Percentiles rank a stretch among this genome's conserved stretches.
Evolutionary conservation across 2,888 invertebrate species (phyloP).

Genomic region (Drosophila monieri): DNA sequence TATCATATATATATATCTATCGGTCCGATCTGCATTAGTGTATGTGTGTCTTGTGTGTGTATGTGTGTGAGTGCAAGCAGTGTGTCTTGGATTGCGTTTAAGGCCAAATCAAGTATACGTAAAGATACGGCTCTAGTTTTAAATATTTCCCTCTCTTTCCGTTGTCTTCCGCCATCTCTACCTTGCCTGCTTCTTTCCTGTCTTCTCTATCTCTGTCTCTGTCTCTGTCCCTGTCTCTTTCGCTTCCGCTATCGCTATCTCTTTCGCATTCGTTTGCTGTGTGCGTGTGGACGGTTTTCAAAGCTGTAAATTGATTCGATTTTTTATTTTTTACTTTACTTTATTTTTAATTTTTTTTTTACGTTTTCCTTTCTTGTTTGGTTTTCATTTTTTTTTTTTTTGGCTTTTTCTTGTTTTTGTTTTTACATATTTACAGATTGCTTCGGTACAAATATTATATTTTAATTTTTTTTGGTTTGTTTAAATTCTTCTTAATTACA

Average conservation of each 20-base stretch:
- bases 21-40: conserved; percentile 13
- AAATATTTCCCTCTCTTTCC: conserved; percentile 11
- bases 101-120: conserved; percentile 73
- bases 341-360: conserved; percentile 38
- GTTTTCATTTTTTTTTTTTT: conserved; percentile 37
- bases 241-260: conserved; percentile 23
- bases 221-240: conserved; percentile 31
- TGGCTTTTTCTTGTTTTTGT: conserved; percentile 54
- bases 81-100: conserved; percentile 37
- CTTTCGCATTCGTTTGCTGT: conserved; percentile 62
- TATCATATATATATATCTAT: conserved; percentile 13
- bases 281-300: conserved; percentile 79
- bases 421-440: conserved; percentile 43
- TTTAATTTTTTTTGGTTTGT: conserved; percentile 19
- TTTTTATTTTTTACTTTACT: conserved; percentile 46
- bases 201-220: conserved; percentile 24
- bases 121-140: conserved; percentile 42
- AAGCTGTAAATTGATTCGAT: conserved; percentile 77
- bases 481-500: conserved; percentile 67
- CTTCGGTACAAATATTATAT: conserved; percentile 38
- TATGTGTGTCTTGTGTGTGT: background rate
- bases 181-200: background rate
- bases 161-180: background rate
- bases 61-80: conserved; percentile 29
- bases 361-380: conserved; percentile 55